phyloP scores from a whole-genome alignment of 1,140 invertebrate species.

The Psix sp. region DNA sequence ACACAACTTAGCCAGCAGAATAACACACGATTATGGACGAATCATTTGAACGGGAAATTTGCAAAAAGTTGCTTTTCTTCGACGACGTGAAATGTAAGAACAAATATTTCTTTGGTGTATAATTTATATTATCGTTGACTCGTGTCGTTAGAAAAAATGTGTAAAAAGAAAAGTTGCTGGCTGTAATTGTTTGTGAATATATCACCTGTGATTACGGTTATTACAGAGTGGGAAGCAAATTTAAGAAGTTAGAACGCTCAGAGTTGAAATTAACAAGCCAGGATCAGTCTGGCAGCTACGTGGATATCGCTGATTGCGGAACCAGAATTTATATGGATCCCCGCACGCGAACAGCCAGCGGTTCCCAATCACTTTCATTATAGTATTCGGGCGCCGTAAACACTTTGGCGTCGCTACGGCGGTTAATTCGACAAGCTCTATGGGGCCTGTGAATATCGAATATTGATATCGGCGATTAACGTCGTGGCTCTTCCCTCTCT shows the following conservation, averaged over 20 bases:
- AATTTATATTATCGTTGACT: too few relatives aligned
- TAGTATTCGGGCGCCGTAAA: slow-evolving; percentile 52
- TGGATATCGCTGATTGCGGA: slow-evolving; percentile 75
- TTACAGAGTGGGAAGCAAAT: slow-evolving; percentile 73
- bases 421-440: slow-evolving; percentile 68
- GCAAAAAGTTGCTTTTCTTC: too few relatives aligned
- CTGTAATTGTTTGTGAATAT: slow-evolving; percentile 72
- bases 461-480: slow-evolving; percentile 67
- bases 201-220: slow-evolving; percentile 75
- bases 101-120: too few relatives aligned
- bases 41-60: too few relatives aligned
- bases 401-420: slow-evolving; percentile 59
- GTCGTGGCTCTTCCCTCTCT: slow-evolving; percentile 56
- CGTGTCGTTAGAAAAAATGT: too few relatives aligned
- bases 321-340: slow-evolving; percentile 76
- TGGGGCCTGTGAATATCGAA: slow-evolving; percentile 66
- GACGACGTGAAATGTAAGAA: too few relatives aligned
- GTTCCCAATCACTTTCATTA: slow-evolving; percentile 64
- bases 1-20: too few relatives aligned
- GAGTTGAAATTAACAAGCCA: slow-evolving; percentile 73
- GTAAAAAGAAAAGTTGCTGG: slow-evolving; percentile 65
- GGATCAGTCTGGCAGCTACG: slow-evolving; percentile 75
- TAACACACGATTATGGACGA: too few relatives aligned
- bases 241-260: slow-evolving; percentile 71
- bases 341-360: slow-evolving; percentile 71